A percentile compares a stretch with the other conserved stretches of the same genome.
Conservation (phyloP, 2,797 vertebrate genomes). For the Tangara arthus region DNA sequence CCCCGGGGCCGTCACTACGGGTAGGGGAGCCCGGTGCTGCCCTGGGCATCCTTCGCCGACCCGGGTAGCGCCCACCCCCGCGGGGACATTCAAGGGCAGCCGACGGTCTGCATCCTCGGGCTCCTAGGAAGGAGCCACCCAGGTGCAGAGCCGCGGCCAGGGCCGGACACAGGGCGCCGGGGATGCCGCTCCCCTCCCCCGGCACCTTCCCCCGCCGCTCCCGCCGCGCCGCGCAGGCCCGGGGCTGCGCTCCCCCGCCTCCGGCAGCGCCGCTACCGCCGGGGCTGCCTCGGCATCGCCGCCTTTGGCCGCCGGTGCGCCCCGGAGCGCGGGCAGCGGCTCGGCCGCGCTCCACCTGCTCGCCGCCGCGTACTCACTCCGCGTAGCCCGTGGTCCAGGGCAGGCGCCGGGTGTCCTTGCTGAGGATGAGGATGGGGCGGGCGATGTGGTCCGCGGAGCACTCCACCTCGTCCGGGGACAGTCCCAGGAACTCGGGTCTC, state of each 20-base stretch:
- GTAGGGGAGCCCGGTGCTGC: background rate
- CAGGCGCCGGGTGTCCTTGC: slow-evolving; percentile 86
- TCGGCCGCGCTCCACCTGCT: slow-evolving; percentile 10
- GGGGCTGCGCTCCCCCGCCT: background rate
- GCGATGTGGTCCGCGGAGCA: slow-evolving; percentile 92
- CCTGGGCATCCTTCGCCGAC: background rate
- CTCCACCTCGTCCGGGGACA: slow-evolving; percentile 91
- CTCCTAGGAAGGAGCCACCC: background rate
- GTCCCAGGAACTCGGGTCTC: slow-evolving; percentile 90
- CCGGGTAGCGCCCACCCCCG: background rate
- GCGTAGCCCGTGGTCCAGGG: slow-evolving; percentile 95
- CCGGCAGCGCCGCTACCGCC: background rate
- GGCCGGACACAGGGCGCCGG: background rate
- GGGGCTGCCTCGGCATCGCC: background rate
- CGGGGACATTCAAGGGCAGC: background rate
- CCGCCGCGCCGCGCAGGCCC: background rate
- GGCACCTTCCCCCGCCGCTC: background rate
- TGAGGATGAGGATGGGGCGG: slow-evolving; percentile 89
- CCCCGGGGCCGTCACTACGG: background rate
- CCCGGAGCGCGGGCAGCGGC: background rate
- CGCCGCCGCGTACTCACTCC: slow-evolving; percentile 84
- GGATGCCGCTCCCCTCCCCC: background rate
- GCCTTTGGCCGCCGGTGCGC: background rate
- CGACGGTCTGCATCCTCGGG: background rate
- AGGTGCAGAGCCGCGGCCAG: background rate